Evolutionary conservation across 2,113 vertebrate species (phyloP).

Genomic region (Aphyosemion australe): DNA sequence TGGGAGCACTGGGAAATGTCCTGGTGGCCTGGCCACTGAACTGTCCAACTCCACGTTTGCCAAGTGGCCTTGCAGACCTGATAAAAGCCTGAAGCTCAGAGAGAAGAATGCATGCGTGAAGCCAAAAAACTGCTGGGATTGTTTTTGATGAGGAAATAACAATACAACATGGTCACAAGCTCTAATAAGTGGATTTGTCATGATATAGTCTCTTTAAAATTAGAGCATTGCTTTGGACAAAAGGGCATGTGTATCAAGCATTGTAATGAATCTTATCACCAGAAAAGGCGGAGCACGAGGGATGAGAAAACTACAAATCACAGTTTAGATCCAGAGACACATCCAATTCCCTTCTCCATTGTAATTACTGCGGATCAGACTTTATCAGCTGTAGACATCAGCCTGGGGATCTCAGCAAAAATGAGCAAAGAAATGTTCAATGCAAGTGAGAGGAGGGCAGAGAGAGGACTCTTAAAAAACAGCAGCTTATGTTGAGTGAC

Average conservation of each 20-base stretch:
- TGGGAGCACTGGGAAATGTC: too few relatives aligned
- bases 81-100: too few relatives aligned
- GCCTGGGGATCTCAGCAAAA: conserved; percentile 57
- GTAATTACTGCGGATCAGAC: conserved; percentile 71
- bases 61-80: too few relatives aligned
- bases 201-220: conserved; percentile 14
- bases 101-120: too few relatives aligned
- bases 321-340: conserved; percentile 59
- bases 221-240: conserved; percentile 55
- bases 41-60: too few relatives aligned
- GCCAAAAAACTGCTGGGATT: too few relatives aligned
- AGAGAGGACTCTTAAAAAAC: conserved; percentile 46
- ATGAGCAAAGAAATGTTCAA: conserved; percentile 66
- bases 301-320: conserved; percentile 54
- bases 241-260: conserved; percentile 57
- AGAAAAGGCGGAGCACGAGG: conserved; percentile 47
- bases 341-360: conserved; percentile 65
- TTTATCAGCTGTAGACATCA: conserved; percentile 73
- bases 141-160: too few relatives aligned
- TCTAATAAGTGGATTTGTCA: too few relatives aligned
- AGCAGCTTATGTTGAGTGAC: conserved; percentile 44
- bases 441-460: conserved; percentile 31
- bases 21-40: too few relatives aligned
- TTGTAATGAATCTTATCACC: conserved; percentile 68
- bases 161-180: too few relatives aligned